Percentiles rank a stretch among this genome's conserved stretches.
Evolutionary conservation across 2,113 vertebrate genomes (phyloP).

Genomic region (Bufo bufo): DNA sequence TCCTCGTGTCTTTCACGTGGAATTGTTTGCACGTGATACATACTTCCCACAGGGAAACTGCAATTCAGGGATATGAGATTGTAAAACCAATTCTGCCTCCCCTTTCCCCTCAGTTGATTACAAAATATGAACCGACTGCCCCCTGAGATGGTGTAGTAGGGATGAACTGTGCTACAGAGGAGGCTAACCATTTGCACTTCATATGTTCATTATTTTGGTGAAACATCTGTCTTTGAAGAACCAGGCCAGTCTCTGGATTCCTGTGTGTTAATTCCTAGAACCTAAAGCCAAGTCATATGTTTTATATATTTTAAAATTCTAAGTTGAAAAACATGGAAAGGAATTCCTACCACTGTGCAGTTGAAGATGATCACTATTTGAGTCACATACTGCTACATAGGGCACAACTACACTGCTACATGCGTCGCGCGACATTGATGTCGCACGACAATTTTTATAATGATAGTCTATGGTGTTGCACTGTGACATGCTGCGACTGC

Average conservation of each 20-base stretch:
- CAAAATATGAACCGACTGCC: neutral
- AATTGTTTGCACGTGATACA: neutral
- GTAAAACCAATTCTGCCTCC: neutral
- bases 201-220: neutral
- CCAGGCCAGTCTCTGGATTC: neutral
- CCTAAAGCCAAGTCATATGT: neutral
- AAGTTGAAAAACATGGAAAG: neutral
- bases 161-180: neutral
- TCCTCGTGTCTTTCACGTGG: neutral
- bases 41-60: neutral
- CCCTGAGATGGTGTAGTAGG: neutral
- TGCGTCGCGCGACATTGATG: too few relatives aligned
- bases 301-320: neutral
- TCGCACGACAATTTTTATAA: too few relatives aligned
- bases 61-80: neutral
- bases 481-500: too few relatives aligned
- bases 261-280: neutral
- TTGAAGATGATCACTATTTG: neutral
- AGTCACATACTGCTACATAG: too few relatives aligned
- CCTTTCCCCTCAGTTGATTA: neutral
- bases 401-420: too few relatives aligned
- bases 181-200: neutral
- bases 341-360: neutral
- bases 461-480: too few relatives aligned
- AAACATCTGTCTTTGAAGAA: constrained; percentile 25